Base-by-base conservation (phyloP, 2,113 vertebrate species). In the Rutilus rutilus region DNA sequence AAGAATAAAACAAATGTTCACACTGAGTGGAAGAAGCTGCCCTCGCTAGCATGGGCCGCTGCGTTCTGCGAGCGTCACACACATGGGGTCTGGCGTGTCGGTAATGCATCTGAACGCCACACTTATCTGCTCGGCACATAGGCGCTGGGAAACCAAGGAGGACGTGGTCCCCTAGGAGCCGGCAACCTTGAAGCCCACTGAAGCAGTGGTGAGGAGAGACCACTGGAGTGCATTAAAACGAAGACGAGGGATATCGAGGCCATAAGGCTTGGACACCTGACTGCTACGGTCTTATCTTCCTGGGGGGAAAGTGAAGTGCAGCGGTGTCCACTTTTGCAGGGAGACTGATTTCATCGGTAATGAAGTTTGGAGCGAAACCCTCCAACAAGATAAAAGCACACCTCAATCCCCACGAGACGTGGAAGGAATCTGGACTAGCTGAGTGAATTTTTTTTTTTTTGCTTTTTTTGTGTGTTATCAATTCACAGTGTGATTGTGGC, bases 201-300 rank as follows among this genome's bases (percentile, higher is more conserved):
- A 82, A 65, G 67, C 85, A 54, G 78, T 19, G 45, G 85, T 21
- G 59, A 52, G 30, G 14, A 85, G 39, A 78, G 76, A 60, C 76
- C 39, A 73, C 85, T 86, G 65, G 65, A 86, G 64, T 86, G 85
- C 85, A 86, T 80, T 73, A 69, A 69, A 69, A 78, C 7, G 27
- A 27, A 50, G n/a, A 52, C n/a, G 4, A 14, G 42, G 47, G 79
- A 82, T 67, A 67, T 52, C 8, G 45, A 47, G 79, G 62, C 25
- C 62, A 15, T 79, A 59, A 42, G 75, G 54, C 76, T 42, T 15
- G 17, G 50, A 39, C 84, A 59, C 23, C 60, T 78, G 60, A 71
- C 42, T 54, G n/a, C 11, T 62, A 9, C 6, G 42, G 12, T 82
- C 78, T 82, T 82, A 82, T 82, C 85, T 75, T 57, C 54, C 54